These are phyloP conservation scores for Apeltes quadracus DNA, from an alignment of 2,113 vertebrate genomes.

Conservation along the genomic window DNA sequence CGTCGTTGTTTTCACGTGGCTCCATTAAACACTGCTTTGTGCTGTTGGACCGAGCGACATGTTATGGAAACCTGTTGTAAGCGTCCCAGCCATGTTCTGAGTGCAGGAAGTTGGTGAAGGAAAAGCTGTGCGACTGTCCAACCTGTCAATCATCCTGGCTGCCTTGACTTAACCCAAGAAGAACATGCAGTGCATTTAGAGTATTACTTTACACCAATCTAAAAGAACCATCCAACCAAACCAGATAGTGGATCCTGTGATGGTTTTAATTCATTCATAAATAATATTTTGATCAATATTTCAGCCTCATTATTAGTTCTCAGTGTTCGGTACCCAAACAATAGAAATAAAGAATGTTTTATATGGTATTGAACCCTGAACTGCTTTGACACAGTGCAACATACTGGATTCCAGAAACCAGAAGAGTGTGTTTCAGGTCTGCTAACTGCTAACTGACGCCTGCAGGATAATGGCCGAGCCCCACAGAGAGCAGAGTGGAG, in stretches of 20 bases:
- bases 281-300: too few relatives aligned
- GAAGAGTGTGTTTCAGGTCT: not conserved
- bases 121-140: too few relatives aligned
- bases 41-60: too few relatives aligned
- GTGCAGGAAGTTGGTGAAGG: too few relatives aligned
- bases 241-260: too few relatives aligned
- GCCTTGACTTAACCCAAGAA: too few relatives aligned
- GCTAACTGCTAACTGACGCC: not conserved
- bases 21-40: too few relatives aligned
- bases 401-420: not conserved
- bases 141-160: too few relatives aligned
- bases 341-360: not conserved
- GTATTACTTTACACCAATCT: not conserved
- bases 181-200: too few relatives aligned
- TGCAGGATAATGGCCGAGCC: slow-evolving; percentile 52
- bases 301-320: not conserved
- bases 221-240: not conserved
- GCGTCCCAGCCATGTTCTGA: too few relatives aligned
- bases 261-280: not conserved
- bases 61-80: too few relatives aligned
- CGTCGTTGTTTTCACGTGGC: too few relatives aligned
- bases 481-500: fast-evolving
- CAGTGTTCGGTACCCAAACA: not conserved
- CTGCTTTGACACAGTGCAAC: not conserved
- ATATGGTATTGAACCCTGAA: not conserved